Conservation (phyloP, 2,113 vertebrate species). For the Mus spicilegus region DNA sequence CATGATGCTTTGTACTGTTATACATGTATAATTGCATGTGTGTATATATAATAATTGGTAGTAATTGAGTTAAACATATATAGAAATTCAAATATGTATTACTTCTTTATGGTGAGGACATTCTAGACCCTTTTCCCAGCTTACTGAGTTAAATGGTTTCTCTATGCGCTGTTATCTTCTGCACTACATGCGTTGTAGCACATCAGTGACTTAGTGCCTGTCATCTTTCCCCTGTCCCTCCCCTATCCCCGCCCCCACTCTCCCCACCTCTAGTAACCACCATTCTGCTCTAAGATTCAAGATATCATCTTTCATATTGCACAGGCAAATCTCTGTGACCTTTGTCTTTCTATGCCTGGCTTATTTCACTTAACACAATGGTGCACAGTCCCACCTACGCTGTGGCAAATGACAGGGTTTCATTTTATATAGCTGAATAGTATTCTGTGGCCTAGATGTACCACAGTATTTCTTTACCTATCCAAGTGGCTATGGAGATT, state of each 20-base stretch:
- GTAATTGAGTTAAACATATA: neutral
- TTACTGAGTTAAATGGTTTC: neutral
- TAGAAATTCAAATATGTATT: neutral
- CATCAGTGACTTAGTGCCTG: neutral
- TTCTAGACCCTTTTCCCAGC: neutral
- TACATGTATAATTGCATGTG: no score
- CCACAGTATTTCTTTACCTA: neutral
- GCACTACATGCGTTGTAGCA: rapidly evolving
- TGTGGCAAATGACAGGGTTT: neutral
- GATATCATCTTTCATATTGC: no score
- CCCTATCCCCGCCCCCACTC: no score
- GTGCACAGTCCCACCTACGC: no score
- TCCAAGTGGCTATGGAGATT: neutral
- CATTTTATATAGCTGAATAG: neutral
- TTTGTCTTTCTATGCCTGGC: neutral
- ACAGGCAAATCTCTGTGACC: neutral
- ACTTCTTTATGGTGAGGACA: neutral
- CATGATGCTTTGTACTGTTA: neutral
- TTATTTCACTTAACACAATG: neutral
- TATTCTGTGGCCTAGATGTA: neutral
- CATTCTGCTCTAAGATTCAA: neutral
- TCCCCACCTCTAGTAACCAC: neutral
- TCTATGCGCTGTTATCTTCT: neutral
- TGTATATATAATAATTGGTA: neutral
- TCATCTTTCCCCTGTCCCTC: neutral